Evolutionary conservation across 92 coral and sea anemone species (phyloP), one percentile per base, ranked within the genome.

Genomic region (Scolanthus callimorphus): DNA sequence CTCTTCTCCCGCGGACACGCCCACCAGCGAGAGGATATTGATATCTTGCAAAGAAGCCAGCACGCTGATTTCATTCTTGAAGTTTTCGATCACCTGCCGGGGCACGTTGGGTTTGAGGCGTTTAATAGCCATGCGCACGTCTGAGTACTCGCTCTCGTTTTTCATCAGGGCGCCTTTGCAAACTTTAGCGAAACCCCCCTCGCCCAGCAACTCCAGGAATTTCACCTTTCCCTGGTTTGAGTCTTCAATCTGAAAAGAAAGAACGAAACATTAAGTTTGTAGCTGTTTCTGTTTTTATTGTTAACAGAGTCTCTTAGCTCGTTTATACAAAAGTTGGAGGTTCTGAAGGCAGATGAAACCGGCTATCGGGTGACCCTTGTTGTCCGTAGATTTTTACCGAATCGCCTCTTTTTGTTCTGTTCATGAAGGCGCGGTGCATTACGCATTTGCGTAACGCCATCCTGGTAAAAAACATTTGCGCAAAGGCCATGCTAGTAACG

Each of bases 201-300:
- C 96, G 4, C 98, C 91, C 2, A 92, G 76, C 15, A 71, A 71
- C 43, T 86, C 96, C 23, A 84, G 67, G 60, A 80, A 92, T 39
- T 84, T 88, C 26, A 92, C 98, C 49, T 89, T 85, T n/a, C 98
- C 98, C 13, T 83, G 94, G 27, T 57, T 89, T 15, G 86, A 69
- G 39, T 84, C 88, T 55, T 84, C 85, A 27, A 78, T 51, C 90
- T 87, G 49, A 4, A 60, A 20, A 49, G 41, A 15, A 34, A 15
- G 15, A 34, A 34, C 6, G 41, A 34, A 34, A 15, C 41, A 34
- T 6, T 34, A 34, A 34, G 41, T 15, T 34, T 34, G 6, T 34
- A 34, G 6, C 15, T 34, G 41, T 6, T 15, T 34, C 6, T 34
- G 41, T n/a, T n/a, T n/a, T n/a, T n/a, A n/a, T n/a, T n/a, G n/a